Conservation (phyloP, 2,888 invertebrate genomes). For the Apodemia duryi region DNA sequence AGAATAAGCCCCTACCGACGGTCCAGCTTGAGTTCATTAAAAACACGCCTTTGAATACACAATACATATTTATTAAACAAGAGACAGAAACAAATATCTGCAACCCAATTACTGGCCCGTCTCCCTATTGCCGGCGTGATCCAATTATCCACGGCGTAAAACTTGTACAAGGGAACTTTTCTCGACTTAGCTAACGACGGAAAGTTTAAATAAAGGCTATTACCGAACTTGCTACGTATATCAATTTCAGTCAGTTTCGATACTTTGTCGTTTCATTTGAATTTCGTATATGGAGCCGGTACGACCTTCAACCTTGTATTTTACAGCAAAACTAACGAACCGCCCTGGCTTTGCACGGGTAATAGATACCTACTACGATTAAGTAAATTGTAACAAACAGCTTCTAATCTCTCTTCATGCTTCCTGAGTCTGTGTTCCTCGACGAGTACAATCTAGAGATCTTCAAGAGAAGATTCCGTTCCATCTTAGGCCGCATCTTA, state of each 20-base stretch:
- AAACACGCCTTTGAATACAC: not conserved
- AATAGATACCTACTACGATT: too few relatives aligned
- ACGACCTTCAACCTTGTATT: too few relatives aligned
- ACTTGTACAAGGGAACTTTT: not conserved
- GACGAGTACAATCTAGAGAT: too few relatives aligned
- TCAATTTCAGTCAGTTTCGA: not conserved
- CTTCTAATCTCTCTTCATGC: too few relatives aligned
- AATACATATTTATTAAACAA: not conserved
- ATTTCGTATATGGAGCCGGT: too few relatives aligned
- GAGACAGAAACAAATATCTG: constrained; percentile 5
- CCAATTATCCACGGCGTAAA: constrained; percentile 4
- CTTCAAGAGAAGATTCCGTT: too few relatives aligned
- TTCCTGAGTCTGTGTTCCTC: too few relatives aligned
- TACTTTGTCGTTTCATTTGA: not conserved
- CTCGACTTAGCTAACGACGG: constrained; percentile 2
- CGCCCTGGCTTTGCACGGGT: too few relatives aligned
- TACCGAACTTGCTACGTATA: constrained; percentile 1
- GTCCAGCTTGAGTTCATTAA: not conserved
- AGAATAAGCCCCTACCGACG: not conserved
- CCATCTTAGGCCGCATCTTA: too few relatives aligned
- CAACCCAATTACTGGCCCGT: constrained; percentile 7
- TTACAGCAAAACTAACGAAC: too few relatives aligned
- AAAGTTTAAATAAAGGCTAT: constrained; percentile 9
- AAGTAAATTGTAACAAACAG: too few relatives aligned
- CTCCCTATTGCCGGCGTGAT: not conserved